Evolutionary conservation across 2,888 invertebrate species (phyloP).

Genomic region (Diachrysia chrysitis): DNA sequence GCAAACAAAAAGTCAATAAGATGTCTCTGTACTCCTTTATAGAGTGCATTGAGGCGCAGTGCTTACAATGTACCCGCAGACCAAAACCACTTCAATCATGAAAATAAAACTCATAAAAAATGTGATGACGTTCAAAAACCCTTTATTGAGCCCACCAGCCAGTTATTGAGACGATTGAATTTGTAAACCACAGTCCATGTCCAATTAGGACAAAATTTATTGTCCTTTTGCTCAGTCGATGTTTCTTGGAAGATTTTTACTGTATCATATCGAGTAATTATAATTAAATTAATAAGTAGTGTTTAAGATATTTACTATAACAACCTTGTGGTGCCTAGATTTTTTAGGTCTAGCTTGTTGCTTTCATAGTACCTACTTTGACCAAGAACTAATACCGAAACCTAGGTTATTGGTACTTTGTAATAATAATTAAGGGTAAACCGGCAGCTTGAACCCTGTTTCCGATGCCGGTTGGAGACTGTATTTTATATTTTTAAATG

Average conservation of each 20-base stretch:
- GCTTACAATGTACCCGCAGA: constrained; percentile 83
- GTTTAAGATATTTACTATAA: neutral
- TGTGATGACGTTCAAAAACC: constrained; percentile 54
- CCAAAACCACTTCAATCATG: constrained; percentile 69
- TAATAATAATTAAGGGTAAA: no score
- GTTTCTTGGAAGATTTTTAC: constrained; percentile 8
- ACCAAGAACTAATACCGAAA: no score
- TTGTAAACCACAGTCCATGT: constrained; percentile 32
- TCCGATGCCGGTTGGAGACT: no score
- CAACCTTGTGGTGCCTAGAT: neutral
- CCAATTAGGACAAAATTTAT: constrained; percentile 43
- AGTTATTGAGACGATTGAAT: constrained; percentile 44
- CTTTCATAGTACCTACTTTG: no score
- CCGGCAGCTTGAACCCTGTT: no score
- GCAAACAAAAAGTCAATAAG: constrained; percentile 75
- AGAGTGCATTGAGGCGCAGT: constrained; percentile 70
- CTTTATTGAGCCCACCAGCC: constrained; percentile 57
- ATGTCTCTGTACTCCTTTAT: constrained; percentile 60
- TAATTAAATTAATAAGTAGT: neutral
- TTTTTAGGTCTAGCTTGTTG: neutral
- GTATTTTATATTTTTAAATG: no score
- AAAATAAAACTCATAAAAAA: constrained; percentile 54
- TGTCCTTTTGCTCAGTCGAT: neutral
- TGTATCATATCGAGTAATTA: neutral
- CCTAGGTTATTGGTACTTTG: no score